Evolutionary conservation across 2,113 vertebrate genomes (phyloP).

Genomic region (Eolophus roseicapilla): DNA sequence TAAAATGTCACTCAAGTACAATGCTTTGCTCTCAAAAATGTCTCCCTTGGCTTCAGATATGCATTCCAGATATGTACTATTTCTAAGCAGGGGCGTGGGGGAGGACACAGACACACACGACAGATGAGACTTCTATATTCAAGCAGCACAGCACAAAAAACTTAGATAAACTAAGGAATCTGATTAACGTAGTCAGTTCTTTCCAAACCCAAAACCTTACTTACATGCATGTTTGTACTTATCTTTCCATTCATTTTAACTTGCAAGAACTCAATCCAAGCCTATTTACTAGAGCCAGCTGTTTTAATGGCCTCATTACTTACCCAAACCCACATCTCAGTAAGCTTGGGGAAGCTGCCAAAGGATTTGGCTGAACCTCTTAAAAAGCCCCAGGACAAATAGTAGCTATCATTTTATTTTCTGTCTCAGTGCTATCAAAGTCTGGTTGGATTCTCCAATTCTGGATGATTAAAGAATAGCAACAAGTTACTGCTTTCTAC

Average conservation of each 20-base stretch:
- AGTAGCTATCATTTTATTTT: slow-evolving; percentile 32
- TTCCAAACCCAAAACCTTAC: not conserved
- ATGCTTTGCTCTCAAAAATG: not conserved
- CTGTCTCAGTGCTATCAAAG: not conserved
- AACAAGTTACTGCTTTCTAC: not conserved
- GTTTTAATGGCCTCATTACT: slow-evolving; percentile 49
- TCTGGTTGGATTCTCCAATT: slow-evolving; percentile 2
- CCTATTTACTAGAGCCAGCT: slow-evolving; percentile 21
- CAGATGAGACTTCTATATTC: not conserved
- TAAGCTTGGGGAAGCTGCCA: slow-evolving; percentile 33
- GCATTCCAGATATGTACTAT: not conserved
- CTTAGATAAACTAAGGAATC: not conserved
- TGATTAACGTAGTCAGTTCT: not conserved
- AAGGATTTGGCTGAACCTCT: slow-evolving; percentile 43
- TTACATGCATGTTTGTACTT: not conserved
- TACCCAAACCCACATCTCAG: slow-evolving; percentile 32
- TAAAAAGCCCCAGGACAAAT: slow-evolving; percentile 16
- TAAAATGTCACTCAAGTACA: not conserved
- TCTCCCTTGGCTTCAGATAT: not conserved
- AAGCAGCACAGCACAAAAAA: not conserved
- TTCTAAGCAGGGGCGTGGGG: not conserved
- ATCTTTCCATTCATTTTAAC: slow-evolving; percentile 11
- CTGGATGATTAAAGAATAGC: not conserved
- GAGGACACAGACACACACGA: not conserved
- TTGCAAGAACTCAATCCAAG: slow-evolving; percentile 11